Evolutionary conservation across 2,113 vertebrate species (phyloP), one percentile per base, ranked within the genome.

Genomic region (Esox niger): DNA sequence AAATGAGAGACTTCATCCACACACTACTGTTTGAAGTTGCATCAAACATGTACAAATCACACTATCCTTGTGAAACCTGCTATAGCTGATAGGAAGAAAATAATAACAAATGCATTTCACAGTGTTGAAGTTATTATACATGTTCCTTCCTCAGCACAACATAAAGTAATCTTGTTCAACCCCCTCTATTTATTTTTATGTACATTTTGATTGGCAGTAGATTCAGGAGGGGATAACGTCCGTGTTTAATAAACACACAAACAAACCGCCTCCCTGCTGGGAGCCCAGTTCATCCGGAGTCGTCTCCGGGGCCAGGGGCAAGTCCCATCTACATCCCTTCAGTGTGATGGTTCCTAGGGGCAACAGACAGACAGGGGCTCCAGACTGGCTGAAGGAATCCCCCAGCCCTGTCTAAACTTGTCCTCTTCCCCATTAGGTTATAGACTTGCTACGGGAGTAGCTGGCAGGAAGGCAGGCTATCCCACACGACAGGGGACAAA

Each of bases 1-100:
- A 30, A 56, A 56, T 35, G 31, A 66, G 13, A 66, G 62, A 64
- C 64, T 31, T 35, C n/a, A 31, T 32, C 29, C 23, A 23, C 46
- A 46, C 17, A n/a, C 21, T 21, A 5, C 5, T 10, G 13, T n/a
- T 21, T 20, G 6, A 4, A 26, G 35, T 38, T 15, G 26, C 9
- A 64, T 17, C 9, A 21, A 55, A 20, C 17, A 26, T 32, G 46
- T 31, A 4, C 13, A 52, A 65, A 65, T 65, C 0, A 33, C 63
- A 54, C 29, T 13, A 27, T 29, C 35, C 20, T 29, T 11, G 25
- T 26, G 10, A 1, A 33, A 54, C 49, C 4, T n/a, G n/a, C 64
- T 21, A 21, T 57, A 43, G 38, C 38, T 43, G 13, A 17, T 43
- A 15, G 38, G 13, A 17, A 43, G 38, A 43, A 38, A 43, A 17